Base-by-base conservation (phyloP, 2,888 invertebrate species). In the Pomacea canaliculata region DNA sequence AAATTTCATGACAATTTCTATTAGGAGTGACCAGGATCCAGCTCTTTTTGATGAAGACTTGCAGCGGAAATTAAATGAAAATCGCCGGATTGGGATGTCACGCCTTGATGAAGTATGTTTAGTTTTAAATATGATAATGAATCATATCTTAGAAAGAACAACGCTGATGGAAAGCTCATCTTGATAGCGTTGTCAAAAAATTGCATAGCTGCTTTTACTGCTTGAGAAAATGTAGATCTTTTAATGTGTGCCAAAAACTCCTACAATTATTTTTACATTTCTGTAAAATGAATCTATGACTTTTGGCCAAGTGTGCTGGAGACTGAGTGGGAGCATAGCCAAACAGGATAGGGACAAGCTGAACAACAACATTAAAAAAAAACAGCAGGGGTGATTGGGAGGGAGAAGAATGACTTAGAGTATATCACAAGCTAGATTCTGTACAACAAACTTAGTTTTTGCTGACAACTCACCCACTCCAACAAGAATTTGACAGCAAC, bases 61-160 rank as follows among this genome's bases (percentile, higher is more conserved):
- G 49, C 91, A 92, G 80, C 91, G 89, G 62, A 93, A 93, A 86
- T 88, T 94, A 59, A 92, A 92, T n/a, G 92, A 92, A 69, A 94
- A 94, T 86, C 92, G 90, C 82, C 91, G 92, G 79, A 48, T 80
- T 16, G 87, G 83, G 23, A 85, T 82, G 72, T 78, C 76, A 7
- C 86, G 84, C 60, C 80, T 90, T 73, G 85, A 87, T 27, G 79
- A 85, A 80, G 89, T 89, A 77, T 79, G 79, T 75, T 19, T 49
- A 12, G 37, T 48, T 37, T 27, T 73, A n/a, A 37, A 65, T 48
- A 4, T 49, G 19, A 49, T 66, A 19, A 19, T 66, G 12, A 19
- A 23, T n/a, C 16, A 19, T 56, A 46, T n/a, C 49, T 19, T 8
- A 46, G 66, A 16, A 66, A 3, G 27, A 16, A 16, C 16, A n/a